Conservation (phyloP, 2,113 vertebrate genomes). For the Chionomys nivalis region DNA sequence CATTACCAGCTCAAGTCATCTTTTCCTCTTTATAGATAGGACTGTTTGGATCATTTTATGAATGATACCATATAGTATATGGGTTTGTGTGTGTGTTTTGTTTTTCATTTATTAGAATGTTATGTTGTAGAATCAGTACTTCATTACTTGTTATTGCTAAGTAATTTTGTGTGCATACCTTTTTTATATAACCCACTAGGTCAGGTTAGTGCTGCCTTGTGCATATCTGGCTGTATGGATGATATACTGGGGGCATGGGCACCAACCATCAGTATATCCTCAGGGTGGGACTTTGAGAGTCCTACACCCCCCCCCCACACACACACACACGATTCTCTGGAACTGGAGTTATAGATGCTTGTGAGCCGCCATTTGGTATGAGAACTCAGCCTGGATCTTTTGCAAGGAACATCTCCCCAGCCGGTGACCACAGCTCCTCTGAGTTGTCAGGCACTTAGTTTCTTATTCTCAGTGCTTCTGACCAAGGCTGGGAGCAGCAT, state of each 20-base stretch:
- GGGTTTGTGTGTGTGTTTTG: background rate
- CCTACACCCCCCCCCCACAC: background rate
- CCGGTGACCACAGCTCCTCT: background rate
- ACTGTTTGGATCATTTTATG: background rate
- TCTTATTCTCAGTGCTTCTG: background rate
- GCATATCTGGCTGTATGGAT: background rate
- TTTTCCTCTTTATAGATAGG: background rate
- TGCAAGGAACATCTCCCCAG: background rate
- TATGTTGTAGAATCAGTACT: background rate
- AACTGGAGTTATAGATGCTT: background rate
- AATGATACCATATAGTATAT: background rate
- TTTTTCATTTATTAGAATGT: background rate
- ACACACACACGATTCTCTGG: background rate
- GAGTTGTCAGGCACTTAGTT: background rate
- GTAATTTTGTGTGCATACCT: background rate
- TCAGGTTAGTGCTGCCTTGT: background rate
- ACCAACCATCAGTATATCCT: background rate
- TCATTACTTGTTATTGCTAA: conserved; percentile 39
- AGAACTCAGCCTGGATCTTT: background rate
- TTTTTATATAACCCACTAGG: background rate
- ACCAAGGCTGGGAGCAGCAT: background rate
- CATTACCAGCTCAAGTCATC: background rate
- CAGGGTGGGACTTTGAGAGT: background rate
- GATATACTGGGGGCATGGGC: too few species aligned
- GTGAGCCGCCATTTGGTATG: background rate